Evolutionary conservation across 1,140 invertebrate species (phyloP).

Genomic region (Zophobas morio): DNA sequence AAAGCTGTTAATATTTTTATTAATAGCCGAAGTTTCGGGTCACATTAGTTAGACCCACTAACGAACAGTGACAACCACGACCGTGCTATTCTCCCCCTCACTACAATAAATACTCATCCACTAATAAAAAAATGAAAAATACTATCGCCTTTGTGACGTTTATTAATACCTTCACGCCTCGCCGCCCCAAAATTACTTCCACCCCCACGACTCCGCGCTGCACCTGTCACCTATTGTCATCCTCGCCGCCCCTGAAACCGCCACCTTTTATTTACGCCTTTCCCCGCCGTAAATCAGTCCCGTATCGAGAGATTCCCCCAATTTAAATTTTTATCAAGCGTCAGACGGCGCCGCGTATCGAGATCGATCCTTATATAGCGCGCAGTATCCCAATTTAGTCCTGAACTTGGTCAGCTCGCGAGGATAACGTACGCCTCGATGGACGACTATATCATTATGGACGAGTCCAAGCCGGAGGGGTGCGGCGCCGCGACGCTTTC

Average conservation of each 20-base stretch:
- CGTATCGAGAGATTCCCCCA: not conserved
- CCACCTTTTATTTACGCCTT: not conserved
- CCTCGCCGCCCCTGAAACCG: not conserved
- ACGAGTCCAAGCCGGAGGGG: constrained; percentile 33
- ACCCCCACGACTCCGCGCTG: not conserved
- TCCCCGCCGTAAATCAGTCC: not conserved
- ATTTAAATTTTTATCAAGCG: constrained; percentile 39
- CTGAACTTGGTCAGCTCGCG: constrained; percentile 42
- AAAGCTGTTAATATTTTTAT: too few species aligned
- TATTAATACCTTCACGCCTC: too few species aligned
- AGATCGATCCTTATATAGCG: constrained; percentile 46
- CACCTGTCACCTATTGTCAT: constrained; percentile 9
- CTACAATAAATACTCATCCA: too few species aligned
- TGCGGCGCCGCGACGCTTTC: constrained; percentile 2
- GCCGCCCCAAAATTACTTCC: too few species aligned
- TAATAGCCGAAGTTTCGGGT: too few species aligned
- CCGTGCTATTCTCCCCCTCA: too few species aligned
- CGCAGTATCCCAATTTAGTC: constrained; percentile 40
- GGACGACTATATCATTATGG: constrained; percentile 5
- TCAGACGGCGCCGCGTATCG: constrained; percentile 48
- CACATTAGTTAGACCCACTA: too few species aligned
- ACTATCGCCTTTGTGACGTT: too few species aligned
- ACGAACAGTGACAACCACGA: too few species aligned
- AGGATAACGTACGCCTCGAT: constrained; percentile 34
- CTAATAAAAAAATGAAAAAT: too few species aligned